phyloP scores from a whole-genome alignment of 2,113 vertebrate species.

The Pluvialis apricaria region DNA sequence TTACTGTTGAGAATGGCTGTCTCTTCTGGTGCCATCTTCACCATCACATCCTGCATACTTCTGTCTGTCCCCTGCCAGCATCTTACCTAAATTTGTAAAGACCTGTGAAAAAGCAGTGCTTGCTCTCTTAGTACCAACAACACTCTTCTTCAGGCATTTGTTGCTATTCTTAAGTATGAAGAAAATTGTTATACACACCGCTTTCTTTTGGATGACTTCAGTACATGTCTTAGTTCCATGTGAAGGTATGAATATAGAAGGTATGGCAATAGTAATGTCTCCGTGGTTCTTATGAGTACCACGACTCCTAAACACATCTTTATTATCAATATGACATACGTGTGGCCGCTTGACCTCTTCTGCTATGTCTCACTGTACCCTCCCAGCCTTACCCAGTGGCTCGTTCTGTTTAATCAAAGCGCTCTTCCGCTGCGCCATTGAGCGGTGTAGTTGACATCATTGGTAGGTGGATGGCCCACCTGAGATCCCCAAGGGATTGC shows the following conservation, averaged over 20 bases:
- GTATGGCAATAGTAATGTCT: too few relatives aligned
- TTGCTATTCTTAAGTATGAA: background rate
- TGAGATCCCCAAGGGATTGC: background rate
- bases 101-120: background rate
- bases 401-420: background rate
- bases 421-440: background rate
- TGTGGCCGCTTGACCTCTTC: background rate
- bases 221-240: accelerated
- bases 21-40: background rate
- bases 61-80: background rate
- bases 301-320: background rate
- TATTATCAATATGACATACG: background rate
- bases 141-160: background rate
- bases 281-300: background rate
- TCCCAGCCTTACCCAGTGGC: background rate
- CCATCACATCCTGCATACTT: background rate
- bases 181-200: background rate
- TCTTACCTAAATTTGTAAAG: background rate
- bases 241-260: too few relatives aligned
- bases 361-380: background rate
- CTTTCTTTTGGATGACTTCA: background rate
- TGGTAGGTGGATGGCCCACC: background rate
- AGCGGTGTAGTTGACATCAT: background rate
- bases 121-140: background rate
- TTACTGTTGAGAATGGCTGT: background rate